phyloP scores from a whole-genome alignment of 2,113 vertebrate species.

The Lepus timidus region DNA sequence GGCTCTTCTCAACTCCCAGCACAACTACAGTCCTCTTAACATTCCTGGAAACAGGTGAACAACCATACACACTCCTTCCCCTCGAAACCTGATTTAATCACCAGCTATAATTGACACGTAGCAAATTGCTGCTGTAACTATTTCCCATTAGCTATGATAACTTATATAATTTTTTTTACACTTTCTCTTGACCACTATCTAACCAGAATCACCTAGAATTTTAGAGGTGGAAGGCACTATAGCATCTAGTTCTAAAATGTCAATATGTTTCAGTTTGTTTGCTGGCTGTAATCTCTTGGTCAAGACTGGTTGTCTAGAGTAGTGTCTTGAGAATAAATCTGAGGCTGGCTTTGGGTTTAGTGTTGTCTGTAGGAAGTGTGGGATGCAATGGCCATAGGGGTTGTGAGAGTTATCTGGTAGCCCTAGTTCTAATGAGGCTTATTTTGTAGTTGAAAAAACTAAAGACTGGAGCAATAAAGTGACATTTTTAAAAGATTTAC shows the following conservation, averaged over 20 bases:
- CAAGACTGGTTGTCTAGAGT: neutral
- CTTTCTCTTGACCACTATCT: neutral
- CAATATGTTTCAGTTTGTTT: neutral
- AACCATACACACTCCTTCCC: neutral
- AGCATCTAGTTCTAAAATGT: neutral
- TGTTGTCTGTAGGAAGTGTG: neutral
- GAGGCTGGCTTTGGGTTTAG: neutral
- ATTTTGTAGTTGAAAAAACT: neutral
- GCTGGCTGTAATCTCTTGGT: neutral
- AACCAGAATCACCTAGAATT: slow-evolving; percentile 16
- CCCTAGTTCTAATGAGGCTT: neutral
- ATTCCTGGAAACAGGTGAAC: slow-evolving; percentile 5
- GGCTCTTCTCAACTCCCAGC: neutral
- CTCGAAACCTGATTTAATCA: slow-evolving; percentile 41
- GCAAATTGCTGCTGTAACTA: neutral
- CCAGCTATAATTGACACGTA: slow-evolving; percentile 23
- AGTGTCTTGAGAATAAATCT: neutral
- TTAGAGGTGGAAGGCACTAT: neutral
- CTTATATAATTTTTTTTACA: neutral
- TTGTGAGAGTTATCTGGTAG: neutral
- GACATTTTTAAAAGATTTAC: neutral
- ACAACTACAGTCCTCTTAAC: neutral
- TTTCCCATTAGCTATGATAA: slow-evolving; percentile 19
- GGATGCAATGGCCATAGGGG: neutral
- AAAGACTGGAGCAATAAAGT: neutral